phyloP scores from a whole-genome alignment of 1,140 invertebrate species.

The Paramacrobiotus metropolitanus region DNA sequence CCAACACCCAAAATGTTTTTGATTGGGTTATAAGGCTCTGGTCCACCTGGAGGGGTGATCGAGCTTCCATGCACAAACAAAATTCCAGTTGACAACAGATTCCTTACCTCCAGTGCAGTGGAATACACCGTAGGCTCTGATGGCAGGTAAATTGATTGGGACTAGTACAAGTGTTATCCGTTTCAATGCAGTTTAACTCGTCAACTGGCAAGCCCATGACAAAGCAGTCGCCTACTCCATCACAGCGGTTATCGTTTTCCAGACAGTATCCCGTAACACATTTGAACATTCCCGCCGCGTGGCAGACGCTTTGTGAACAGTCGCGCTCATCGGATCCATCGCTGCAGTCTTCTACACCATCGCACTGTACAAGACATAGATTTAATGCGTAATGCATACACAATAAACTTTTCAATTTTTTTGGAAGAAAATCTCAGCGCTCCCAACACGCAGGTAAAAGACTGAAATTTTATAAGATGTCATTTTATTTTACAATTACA shows the following conservation, averaged over 20 bases:
- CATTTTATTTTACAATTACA: too few species aligned
- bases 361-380: background rate
- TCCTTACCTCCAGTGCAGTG: background rate
- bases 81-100: too few species aligned
- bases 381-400: background rate
- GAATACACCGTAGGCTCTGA: background rate
- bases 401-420: background rate
- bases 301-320: background rate
- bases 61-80: too few species aligned
- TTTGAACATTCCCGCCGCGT: background rate
- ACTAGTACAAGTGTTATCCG: background rate
- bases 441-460: too few species aligned
- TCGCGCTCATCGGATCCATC: background rate
- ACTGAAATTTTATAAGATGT: too few species aligned
- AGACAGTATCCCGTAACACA: background rate
- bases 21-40: too few species aligned
- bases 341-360: background rate
- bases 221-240: constrained; percentile 1
- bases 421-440: too few species aligned
- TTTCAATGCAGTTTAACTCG: background rate
- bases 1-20: too few species aligned
- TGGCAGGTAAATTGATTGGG: background rate
- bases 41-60: too few species aligned
- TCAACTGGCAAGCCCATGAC: background rate
- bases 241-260: background rate